phyloP scores from a whole-genome alignment of 2,797 vertebrate genomes.

The Oryzias sinensis region DNA sequence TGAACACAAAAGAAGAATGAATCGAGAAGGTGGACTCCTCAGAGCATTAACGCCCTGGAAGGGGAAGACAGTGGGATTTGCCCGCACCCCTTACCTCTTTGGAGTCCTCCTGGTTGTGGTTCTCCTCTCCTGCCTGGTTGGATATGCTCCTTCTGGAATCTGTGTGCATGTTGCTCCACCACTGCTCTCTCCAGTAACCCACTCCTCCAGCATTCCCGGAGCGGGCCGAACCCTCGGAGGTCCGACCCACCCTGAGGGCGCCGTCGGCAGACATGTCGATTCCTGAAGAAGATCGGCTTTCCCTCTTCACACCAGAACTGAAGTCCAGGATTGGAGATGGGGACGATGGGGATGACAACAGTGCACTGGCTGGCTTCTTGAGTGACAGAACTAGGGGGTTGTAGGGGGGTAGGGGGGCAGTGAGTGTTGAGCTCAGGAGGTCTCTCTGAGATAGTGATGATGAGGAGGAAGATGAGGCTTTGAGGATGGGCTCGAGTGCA shows the following conservation, averaged over 20 bases:
- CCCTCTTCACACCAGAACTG: constrained; percentile 85
- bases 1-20: constrained; percentile 64
- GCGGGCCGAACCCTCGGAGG: constrained; percentile 59
- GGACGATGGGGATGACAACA: constrained; percentile 79
- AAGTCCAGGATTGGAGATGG: constrained; percentile 81
- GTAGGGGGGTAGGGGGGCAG: constrained; percentile 83
- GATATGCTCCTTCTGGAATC: constrained; percentile 78
- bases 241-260: constrained; percentile 77
- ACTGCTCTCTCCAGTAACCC: constrained; percentile 91
- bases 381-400: constrained; percentile 88
- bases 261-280: constrained; percentile 82
- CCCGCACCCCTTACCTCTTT: constrained; percentile 68
- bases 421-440: constrained; percentile 73
- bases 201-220: constrained; percentile 75
- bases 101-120: constrained; percentile 71
- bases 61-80: neutral
- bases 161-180: constrained; percentile 88
- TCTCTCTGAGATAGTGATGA: constrained; percentile 76
- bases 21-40: constrained; percentile 29
- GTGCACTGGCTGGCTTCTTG: constrained; percentile 82
- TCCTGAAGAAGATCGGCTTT: constrained; percentile 76
- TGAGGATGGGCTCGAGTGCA: constrained; percentile 89
- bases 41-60: constrained; percentile 4
- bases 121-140: constrained; percentile 82
- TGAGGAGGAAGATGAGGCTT: constrained; percentile 83